Evolutionary conservation across 2,113 vertebrate species (phyloP).

Genomic region (Oreochromis spilurus): DNA sequence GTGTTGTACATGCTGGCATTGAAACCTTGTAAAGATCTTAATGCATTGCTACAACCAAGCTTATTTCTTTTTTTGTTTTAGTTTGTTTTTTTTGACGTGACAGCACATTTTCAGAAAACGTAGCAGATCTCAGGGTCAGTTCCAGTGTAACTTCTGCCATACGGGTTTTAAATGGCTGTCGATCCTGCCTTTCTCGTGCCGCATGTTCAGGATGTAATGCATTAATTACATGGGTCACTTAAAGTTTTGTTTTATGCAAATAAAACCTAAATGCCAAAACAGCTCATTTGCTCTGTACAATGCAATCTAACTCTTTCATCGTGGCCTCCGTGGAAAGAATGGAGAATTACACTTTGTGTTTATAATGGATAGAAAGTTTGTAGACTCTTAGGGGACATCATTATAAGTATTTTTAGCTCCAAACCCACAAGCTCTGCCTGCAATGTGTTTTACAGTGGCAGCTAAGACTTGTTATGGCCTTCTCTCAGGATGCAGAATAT

Average conservation of each 20-base stretch:
- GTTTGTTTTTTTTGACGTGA: accelerated
- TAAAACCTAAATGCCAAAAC: conserved; percentile 11
- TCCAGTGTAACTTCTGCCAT: background rate
- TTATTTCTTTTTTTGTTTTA: background rate
- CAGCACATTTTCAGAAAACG: background rate
- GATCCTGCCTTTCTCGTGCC: background rate
- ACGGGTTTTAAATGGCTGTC: background rate
- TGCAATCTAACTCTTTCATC: background rate
- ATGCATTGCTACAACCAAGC: background rate
- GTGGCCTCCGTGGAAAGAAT: conserved; percentile 1
- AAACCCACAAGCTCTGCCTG: background rate
- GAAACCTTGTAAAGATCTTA: background rate
- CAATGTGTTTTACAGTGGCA: conserved; percentile 16
- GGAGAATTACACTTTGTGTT: conserved; percentile 15
- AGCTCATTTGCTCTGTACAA: background rate
- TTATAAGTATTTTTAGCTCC: conserved; percentile 48
- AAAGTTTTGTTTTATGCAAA: conserved; percentile 1
- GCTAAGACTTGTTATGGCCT: background rate
- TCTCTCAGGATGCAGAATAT: background rate
- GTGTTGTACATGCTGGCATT: background rate
- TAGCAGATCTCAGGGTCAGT: conserved; percentile 18
- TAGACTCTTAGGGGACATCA: conserved; percentile 51
- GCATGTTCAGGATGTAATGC: background rate
- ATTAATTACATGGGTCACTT: background rate
- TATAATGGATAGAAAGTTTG: conserved; percentile 25